Evolutionary conservation across 2,888 invertebrate species (phyloP).

Genomic region (Mesoligia furuncula): DNA sequence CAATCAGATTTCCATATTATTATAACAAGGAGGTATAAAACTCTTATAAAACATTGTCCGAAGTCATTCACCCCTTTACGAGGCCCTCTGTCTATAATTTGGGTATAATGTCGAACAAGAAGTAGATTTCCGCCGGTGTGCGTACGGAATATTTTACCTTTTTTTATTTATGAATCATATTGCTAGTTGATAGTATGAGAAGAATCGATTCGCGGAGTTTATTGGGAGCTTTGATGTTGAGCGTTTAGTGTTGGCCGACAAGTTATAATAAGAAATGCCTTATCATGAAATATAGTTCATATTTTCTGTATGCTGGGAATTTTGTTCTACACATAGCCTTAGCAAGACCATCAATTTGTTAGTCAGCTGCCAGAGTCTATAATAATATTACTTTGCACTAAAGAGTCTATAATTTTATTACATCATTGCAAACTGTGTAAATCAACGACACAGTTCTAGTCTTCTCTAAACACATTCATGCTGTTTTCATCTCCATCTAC

Average conservation of each 20-base stretch:
- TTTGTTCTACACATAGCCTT: background rate
- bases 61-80: conserved; percentile 76
- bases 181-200: conserved; percentile 58
- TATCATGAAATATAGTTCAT: too few species aligned
- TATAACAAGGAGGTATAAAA: conserved; percentile 72
- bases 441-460: background rate
- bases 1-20: conserved; percentile 78
- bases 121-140: conserved; percentile 60
- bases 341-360: background rate
- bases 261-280: background rate
- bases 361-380: background rate
- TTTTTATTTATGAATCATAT: conserved; percentile 52
- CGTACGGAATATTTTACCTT: conserved; percentile 67
- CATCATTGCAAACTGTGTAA: background rate
- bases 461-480: background rate
- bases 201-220: conserved; percentile 52
- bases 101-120: conserved; percentile 67
- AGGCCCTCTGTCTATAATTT: conserved; percentile 69
- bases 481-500: background rate
- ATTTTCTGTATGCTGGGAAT: too few species aligned
- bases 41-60: conserved; percentile 71
- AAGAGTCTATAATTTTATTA: background rate
- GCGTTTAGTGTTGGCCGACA: background rate
- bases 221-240: conserved; percentile 7
- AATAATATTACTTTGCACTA: background rate